Base-by-base conservation (phyloP, 2,797 vertebrate species). In the Xenops minutus region DNA sequence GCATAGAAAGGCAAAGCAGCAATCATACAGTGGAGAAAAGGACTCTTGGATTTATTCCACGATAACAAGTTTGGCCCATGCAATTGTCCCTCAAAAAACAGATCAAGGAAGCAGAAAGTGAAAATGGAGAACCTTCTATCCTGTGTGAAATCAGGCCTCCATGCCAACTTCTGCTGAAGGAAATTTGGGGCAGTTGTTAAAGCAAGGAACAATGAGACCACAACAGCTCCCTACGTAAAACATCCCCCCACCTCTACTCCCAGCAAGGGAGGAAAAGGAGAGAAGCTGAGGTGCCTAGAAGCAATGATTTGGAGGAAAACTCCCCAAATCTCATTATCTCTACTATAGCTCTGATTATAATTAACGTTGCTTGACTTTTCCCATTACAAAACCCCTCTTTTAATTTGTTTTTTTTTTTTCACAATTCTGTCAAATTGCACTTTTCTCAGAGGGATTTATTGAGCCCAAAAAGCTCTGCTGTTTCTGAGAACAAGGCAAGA, bases 401-500 rank as follows among this genome's bases (percentile, higher is more conserved):
- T 34, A 10, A 10, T 37, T 34, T 37, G n/a, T 48, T 85, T 72
- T 52, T 22, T 59, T 37, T 48, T 86, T 72, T 52, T 20, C 20
- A 5, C 54, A n/a, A 10, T 68, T 88, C 76, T 90, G n/a, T 88
- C 79, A 94, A 89, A 48, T 34, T 43, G 13, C 39, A 37, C 63
- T 90, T 93, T 80, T 81, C 54, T 92, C 89, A 62, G 54, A 68
- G 71, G 67, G 81, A 48, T 89, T 89, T 91, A 46, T 51, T 84
- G 15, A 63, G 54, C 46, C 68, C 59, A 73, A 64, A 66, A 72
- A 77, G 52, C 79, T 85, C 49, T 74, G 59, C 12, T 83, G 19
- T 54, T 93, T 77, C 52, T 41, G 66, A 86, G 56, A 95, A 75
- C 20, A 58, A 75, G 73, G 54, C 66, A 75, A 81, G 18, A 78